These are phyloP conservation scores for Caenorhabditis angaria DNA, from an alignment of 2,888 invertebrate genomes.

Conservation along the genomic window DNA sequence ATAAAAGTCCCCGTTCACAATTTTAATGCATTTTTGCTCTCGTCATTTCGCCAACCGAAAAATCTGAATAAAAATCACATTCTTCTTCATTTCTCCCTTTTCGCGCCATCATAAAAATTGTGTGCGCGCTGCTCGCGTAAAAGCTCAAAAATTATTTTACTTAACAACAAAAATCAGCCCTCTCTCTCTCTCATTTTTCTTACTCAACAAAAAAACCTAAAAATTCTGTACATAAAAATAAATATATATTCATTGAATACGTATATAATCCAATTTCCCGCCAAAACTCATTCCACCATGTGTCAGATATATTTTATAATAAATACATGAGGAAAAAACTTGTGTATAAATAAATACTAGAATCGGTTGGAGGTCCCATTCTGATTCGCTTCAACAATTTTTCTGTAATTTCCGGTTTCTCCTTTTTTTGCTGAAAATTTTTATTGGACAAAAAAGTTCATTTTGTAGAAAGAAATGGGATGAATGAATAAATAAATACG, in stretches of 20 bases:
- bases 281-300: slow-evolving; percentile 4
- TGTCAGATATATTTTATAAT: too few species aligned
- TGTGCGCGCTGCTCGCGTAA: not conserved
- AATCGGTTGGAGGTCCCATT: not conserved
- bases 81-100: not conserved
- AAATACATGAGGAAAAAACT: too few species aligned
- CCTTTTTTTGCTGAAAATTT: too few species aligned
- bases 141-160: not conserved
- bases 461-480: not conserved
- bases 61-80: not conserved
- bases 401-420: not conserved
- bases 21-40: too few species aligned
- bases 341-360: too few species aligned
- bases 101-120: not conserved
- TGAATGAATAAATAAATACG: slow-evolving; percentile 1
- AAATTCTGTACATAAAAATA: not conserved
- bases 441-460: not conserved
- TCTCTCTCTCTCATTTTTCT: too few species aligned
- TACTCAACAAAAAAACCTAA: too few species aligned
- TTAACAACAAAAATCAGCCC: too few species aligned
- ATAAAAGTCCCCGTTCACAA: too few species aligned
- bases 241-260: not conserved
- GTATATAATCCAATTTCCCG: slow-evolving; percentile 1
- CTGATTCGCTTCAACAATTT: not conserved
- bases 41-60: too few species aligned